Evolutionary conservation across 2,888 invertebrate species (phyloP), one percentile per base, ranked within the genome.

Genomic region (Drosophila differens): DNA sequence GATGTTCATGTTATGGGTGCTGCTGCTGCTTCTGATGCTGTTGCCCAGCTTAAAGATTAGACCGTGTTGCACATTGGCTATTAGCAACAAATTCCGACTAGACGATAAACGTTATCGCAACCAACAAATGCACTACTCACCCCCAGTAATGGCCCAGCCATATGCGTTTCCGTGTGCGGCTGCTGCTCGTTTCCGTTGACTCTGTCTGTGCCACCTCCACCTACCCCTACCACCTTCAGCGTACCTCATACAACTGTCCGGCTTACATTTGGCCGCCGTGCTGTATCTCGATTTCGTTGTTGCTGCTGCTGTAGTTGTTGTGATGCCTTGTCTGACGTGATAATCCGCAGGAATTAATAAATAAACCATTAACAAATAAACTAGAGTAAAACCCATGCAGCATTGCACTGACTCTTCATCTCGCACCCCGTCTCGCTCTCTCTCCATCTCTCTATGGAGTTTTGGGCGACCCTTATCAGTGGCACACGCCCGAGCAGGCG

Each of bases 281-380:
- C 87, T 75, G 67, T 85, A 85, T 85, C 85, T 76, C 76, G 71
- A 58, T 70, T 32, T 52, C 54, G 57, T 49, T 66, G 30, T 32
- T 37, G n/a, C 44, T 37, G 39, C 32, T n/a, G 39, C 25, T 49
- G 58, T 30, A 67, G 81, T 66, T 79, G 74, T 74, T 77, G 77
- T 85, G 84, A 85, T 89, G 85, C 81, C 90, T 92, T 81, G 91
- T 91, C 91, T 92, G 92, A 92, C 91, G 92, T 91, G 92, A 92
- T 92, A 92, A 92, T 92, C 92, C 92, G 83, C 89, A 92, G 92
- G 92, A 92, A 92, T 92, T 92, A 92, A 92, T 92, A 92, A 92
- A 92, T 92, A 92, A 92, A 92, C 92, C 92, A 91, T 92, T 92
- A 92, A 91, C 92, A 92, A 92, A 92, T 92, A 92, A 92, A 92